These are phyloP conservation scores for Eptesicus fuscus DNA, from an alignment of 2,113 vertebrate genomes.

Conservation along the genomic window DNA sequence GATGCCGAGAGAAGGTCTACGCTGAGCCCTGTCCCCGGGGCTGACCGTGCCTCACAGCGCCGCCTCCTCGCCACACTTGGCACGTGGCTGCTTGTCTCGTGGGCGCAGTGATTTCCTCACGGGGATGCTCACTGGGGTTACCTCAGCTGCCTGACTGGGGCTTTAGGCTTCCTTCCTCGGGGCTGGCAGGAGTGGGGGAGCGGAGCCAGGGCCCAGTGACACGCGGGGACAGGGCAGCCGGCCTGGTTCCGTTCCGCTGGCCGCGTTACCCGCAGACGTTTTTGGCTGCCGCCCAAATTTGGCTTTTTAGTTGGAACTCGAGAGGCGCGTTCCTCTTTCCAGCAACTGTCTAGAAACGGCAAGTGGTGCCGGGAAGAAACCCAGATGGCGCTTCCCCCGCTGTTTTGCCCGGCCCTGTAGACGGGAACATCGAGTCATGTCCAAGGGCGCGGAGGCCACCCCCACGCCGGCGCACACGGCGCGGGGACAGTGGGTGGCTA, in stretches of 20 bases:
- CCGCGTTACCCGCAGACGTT: not conserved
- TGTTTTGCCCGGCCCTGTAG: not conserved
- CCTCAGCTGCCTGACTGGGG: not conserved
- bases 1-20: not conserved
- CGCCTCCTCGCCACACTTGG: accelerated
- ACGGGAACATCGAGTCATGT: not conserved
- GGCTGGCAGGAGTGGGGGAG: not conserved
- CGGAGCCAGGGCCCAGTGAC: not conserved
- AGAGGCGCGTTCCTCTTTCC: not conserved
- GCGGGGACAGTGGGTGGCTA: accelerated
- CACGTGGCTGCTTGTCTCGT: not conserved
- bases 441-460: accelerated
- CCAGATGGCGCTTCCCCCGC: not conserved
- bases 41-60: not conserved
- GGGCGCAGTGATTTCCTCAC: not conserved
- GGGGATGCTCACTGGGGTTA: accelerated
- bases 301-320: not conserved
- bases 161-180: not conserved
- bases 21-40: not conserved
- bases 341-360: not conserved
- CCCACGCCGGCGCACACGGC: not conserved
- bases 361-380: not conserved
- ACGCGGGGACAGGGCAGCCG: not conserved
- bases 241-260: accelerated
- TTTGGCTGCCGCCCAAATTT: not conserved